Conservation (phyloP, 2,888 invertebrate species). For the Cephalotes varians region DNA sequence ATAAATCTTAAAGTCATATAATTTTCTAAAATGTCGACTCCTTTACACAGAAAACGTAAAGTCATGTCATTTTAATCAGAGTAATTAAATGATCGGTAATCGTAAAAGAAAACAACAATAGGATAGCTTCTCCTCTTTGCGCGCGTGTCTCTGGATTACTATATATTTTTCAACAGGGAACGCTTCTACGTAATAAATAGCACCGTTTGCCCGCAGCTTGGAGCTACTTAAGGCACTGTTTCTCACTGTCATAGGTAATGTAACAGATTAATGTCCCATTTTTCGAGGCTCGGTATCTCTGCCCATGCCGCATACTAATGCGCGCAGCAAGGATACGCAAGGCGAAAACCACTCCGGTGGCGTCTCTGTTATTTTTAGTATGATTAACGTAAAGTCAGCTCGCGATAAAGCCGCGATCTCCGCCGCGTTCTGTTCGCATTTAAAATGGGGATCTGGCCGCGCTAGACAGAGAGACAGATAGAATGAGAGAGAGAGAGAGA, state of each 20-base stretch:
- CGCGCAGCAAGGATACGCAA: slow-evolving; percentile 59
- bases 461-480: background rate
- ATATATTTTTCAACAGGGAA: slow-evolving; percentile 68
- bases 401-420: slow-evolving; percentile 62
- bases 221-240: slow-evolving; percentile 74
- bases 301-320: slow-evolving; percentile 74
- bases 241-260: slow-evolving; percentile 76
- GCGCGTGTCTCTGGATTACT: slow-evolving; percentile 63
- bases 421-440: slow-evolving; percentile 32
- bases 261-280: slow-evolving; percentile 77
- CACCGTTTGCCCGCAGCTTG: slow-evolving; percentile 69
- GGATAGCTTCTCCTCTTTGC: slow-evolving; percentile 38
- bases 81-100: slow-evolving; percentile 16
- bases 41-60: background rate
- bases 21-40: background rate
- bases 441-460: slow-evolving; percentile 12
- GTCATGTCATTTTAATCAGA: background rate
- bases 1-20: background rate
- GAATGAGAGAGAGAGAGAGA: slow-evolving; percentile 7
- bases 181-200: slow-evolving; percentile 69
- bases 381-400: slow-evolving; percentile 67
- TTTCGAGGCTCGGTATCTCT: slow-evolving; percentile 74
- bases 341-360: slow-evolving; percentile 60
- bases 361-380: slow-evolving; percentile 65
- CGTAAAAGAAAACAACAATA: slow-evolving; percentile 24